phyloP scores from a whole-genome alignment of 2,888 invertebrate genomes.

The Pycnomerus fuliginosus region DNA sequence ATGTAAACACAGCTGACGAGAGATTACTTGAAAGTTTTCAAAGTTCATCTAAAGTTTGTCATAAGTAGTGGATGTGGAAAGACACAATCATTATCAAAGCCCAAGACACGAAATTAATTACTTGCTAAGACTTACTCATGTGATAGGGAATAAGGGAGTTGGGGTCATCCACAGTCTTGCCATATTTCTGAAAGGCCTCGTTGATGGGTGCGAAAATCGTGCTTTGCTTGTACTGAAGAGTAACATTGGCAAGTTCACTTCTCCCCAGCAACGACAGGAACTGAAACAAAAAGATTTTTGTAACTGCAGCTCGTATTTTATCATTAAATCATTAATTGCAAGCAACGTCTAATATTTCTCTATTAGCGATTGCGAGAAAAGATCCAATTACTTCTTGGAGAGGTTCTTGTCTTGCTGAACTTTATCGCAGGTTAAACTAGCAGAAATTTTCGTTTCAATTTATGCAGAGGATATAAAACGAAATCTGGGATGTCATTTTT shows the following conservation, averaged over 20 bases:
- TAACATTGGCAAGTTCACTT: conserved; percentile 71
- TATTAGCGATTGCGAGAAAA: no score
- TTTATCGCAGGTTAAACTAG: no score
- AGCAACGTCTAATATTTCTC: no score
- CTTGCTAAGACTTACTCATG: conserved; percentile 69
- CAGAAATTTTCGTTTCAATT: conserved; percentile 1
- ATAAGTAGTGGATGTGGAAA: no score
- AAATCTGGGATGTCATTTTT: conserved; percentile 29
- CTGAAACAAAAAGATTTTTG: conserved; percentile 63
- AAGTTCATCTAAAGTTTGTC: no score
- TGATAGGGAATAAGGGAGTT: conserved; percentile 71
- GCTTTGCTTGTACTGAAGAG: conserved; percentile 70
- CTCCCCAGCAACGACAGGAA: conserved; percentile 74
- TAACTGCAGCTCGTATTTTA: no score
- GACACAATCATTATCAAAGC: no score
- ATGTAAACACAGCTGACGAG: no score
- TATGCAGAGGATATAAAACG: conserved; percentile 18
- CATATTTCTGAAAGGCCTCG: conserved; percentile 77
- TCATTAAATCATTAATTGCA: no score
- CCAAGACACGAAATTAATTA: no score
- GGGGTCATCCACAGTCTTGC: conserved; percentile 56
- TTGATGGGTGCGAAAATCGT: conserved; percentile 91
- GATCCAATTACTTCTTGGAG: no score
- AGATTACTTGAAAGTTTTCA: no score
- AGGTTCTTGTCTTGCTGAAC: conserved; percentile 5